Percentiles rank a stretch among this genome's conserved stretches.
Conservation (phyloP, 2,888 invertebrate species). For the Scaptomyza reducta region DNA sequence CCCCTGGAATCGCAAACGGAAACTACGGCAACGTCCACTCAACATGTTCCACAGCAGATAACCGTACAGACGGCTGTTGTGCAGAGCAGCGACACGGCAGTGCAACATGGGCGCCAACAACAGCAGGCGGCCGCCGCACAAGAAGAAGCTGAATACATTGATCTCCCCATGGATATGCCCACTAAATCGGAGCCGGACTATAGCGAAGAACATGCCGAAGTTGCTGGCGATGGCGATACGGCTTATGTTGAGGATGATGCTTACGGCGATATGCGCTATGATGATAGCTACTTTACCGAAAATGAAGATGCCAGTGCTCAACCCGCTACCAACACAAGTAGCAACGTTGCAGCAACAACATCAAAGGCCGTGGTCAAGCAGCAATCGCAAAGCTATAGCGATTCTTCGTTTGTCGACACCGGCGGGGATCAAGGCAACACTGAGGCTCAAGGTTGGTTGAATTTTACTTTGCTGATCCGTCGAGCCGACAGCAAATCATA, state of each 20-base stretch:
- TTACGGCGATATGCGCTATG: slow-evolving; percentile 87
- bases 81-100: slow-evolving; percentile 47
- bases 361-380: slow-evolving; percentile 82
- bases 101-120: slow-evolving; percentile 62
- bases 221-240: slow-evolving; percentile 87
- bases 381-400: slow-evolving; percentile 75
- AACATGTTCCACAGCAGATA: slow-evolving; percentile 60
- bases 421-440: slow-evolving; percentile 83
- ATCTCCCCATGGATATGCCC: slow-evolving; percentile 85
- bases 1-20: slow-evolving; percentile 86
- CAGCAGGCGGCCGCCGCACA: slow-evolving; percentile 66
- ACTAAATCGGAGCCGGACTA: slow-evolving; percentile 89
- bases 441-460: slow-evolving; percentile 85
- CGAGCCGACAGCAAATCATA: slow-evolving; percentile 2
- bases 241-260: slow-evolving; percentile 88
- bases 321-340: slow-evolving; percentile 69
- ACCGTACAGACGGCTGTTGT: slow-evolving; percentile 68
- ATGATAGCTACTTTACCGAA: slow-evolving; percentile 84
- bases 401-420: slow-evolving; percentile 83
- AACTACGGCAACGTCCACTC: slow-evolving; percentile 84
- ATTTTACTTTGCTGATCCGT: slow-evolving; percentile 38
- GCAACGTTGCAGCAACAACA: slow-evolving; percentile 77
- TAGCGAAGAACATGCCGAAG: slow-evolving; percentile 87
- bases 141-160: slow-evolving; percentile 84
- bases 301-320: slow-evolving; percentile 82